Percentiles rank a stretch among this genome's conserved stretches.
Conservation (phyloP, 2,113 vertebrate genomes). For the Stegastes partitus region DNA sequence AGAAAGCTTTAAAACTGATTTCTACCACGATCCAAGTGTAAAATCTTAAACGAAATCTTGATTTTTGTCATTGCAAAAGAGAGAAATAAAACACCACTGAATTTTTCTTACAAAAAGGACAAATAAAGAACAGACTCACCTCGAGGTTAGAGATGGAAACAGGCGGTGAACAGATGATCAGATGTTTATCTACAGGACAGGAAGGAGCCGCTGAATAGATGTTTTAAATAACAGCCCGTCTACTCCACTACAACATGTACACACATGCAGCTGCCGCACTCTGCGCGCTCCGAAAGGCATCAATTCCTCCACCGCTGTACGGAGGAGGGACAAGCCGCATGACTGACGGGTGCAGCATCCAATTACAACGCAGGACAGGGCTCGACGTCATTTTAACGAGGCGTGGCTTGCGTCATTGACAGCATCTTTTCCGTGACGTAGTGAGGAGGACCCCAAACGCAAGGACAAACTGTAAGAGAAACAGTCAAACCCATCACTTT, state of each 20-base stretch:
- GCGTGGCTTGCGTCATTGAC: constrained; percentile 41
- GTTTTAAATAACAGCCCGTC: neutral
- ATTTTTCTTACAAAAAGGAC: neutral
- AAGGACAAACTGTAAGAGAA: constrained; percentile 7
- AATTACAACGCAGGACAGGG: constrained; percentile 43
- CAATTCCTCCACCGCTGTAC: constrained; percentile 36
- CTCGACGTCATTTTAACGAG: neutral
- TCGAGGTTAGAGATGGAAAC: constrained; percentile 36
- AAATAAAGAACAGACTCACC: constrained; percentile 65
- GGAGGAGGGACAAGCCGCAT: constrained; percentile 15
- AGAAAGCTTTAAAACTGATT: no score
- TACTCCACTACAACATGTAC: constrained; percentile 31
- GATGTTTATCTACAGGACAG: neutral
- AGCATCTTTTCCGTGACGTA: constrained; percentile 62
- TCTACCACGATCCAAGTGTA: neutral
- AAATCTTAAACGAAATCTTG: neutral
- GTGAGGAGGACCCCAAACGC: constrained; percentile 22
- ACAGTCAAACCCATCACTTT: neutral
- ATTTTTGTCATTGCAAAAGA: neutral
- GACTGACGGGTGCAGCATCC: constrained; percentile 40
- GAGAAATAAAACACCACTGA: neutral
- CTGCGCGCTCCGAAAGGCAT: constrained; percentile 26
- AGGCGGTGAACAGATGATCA: neutral
- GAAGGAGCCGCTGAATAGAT: neutral
- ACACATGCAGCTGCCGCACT: constrained; percentile 33